phyloP scores from a whole-genome alignment of 2,113 vertebrate species.

The Caloenas nicobarica region DNA sequence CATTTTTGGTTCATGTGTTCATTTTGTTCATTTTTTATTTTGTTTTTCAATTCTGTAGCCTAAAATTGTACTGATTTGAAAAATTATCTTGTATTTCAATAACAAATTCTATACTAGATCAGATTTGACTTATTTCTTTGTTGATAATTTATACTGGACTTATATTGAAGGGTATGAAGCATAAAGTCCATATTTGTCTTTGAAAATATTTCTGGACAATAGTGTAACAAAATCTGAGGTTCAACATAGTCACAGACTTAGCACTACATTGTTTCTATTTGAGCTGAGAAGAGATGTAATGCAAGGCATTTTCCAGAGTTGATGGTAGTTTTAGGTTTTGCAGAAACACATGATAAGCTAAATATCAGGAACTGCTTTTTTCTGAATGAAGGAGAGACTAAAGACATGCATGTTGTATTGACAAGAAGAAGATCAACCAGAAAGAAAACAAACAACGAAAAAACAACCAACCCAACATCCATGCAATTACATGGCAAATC shows the following conservation, averaged over 20 bases:
- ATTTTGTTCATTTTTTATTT: not conserved
- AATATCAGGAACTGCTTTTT: not conserved
- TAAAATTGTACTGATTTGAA: not conserved
- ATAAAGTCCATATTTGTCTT: not conserved
- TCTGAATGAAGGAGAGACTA: not conserved
- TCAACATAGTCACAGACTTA: not conserved
- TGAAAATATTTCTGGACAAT: not conserved
- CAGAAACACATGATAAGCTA: not conserved
- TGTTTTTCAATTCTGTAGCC: not conserved
- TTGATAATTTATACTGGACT: not conserved
- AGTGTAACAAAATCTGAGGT: not conserved
- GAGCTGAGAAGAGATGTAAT: not conserved
- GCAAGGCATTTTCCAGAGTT: not conserved
- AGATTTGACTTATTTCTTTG: not conserved
- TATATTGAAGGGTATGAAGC: not conserved
- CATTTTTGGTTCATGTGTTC: not conserved
- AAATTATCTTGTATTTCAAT: not conserved
- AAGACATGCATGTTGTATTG: not conserved
- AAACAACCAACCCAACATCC: accelerated
- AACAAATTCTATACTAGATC: not conserved
- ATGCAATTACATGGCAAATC: not conserved
- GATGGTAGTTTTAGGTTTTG: not conserved
- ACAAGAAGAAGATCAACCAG: not conserved
- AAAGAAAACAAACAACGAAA: not conserved
- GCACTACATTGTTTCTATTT: not conserved